These are phyloP conservation scores for Rynchops niger DNA, from an alignment of 2,113 vertebrate genomes.

Conservation along the genomic window DNA sequence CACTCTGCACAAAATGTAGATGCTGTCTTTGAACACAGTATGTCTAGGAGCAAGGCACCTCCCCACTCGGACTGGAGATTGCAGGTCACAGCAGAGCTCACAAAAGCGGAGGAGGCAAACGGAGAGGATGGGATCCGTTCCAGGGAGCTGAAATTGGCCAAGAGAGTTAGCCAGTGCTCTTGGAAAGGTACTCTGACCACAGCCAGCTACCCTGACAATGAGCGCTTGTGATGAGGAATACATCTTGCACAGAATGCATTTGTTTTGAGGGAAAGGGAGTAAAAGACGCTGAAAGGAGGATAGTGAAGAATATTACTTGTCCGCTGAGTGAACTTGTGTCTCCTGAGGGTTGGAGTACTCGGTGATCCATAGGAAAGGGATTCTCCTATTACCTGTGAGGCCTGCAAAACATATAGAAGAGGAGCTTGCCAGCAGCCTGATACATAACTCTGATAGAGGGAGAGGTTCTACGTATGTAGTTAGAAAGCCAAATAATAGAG, in stretches of 20 bases:
- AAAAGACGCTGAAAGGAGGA: not conserved
- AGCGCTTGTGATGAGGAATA: not conserved
- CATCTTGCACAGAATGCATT: not conserved
- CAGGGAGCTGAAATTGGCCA: not conserved
- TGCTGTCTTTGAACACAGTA: not conserved
- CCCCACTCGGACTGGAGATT: not conserved
- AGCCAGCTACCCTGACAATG: not conserved
- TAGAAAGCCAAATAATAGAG: conserved; percentile 34
- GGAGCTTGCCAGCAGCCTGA: not conserved
- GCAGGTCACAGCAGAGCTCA: not conserved
- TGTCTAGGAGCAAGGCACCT: not conserved
- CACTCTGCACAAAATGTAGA: not conserved
- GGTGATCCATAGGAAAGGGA: not conserved
- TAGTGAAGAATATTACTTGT: not conserved
- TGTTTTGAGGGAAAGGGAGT: not conserved
- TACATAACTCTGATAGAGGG: not conserved
- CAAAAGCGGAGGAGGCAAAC: not conserved
- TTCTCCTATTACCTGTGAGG: not conserved
- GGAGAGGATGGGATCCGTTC: not conserved
- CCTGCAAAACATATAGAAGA: not conserved
- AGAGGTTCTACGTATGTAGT: not conserved
- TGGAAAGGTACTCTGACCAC: not conserved
- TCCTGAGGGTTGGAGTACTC: not conserved
- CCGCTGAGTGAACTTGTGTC: not conserved
- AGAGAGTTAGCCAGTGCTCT: not conserved